A percentile compares a stretch with the other conserved stretches of the same genome.
phyloP scores from a whole-genome alignment of 1,140 invertebrate species.

The Tigriopus japonicus region DNA sequence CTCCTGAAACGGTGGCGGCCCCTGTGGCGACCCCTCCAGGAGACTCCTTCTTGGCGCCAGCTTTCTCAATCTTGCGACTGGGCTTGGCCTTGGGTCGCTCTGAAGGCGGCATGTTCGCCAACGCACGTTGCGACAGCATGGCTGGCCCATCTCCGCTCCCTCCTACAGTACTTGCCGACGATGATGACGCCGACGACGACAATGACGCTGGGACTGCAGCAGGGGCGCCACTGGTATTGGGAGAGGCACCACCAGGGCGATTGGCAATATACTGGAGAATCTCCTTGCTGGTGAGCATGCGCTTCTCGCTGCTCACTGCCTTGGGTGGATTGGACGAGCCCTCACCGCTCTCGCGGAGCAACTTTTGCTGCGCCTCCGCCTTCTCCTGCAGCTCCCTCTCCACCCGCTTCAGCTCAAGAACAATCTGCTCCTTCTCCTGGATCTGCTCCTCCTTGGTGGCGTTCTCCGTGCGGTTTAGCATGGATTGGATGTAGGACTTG shows the following conservation, averaged over 20 bases:
- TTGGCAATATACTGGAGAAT: neutral
- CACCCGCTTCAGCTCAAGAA: conserved; percentile 46
- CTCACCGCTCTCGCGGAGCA: neutral
- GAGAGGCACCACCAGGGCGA: neutral
- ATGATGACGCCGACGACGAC: neutral
- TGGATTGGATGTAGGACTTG: conserved; percentile 26
- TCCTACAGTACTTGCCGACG: neutral
- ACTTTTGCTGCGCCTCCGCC: conserved; percentile 37
- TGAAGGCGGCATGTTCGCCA: conserved; percentile 37
- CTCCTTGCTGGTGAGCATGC: neutral
- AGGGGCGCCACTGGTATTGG: neutral
- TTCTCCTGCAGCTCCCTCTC: conserved; percentile 34
- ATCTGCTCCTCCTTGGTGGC: conserved; percentile 40
- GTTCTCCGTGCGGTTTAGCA: conserved; percentile 22
- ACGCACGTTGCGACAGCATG: neutral
- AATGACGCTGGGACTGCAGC: too few species aligned
- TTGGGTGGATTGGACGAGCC: neutral
- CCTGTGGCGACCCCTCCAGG: too few species aligned
- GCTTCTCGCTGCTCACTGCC: neutral
- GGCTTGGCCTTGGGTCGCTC: conserved; percentile 58
- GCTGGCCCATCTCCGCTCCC: conserved; percentile 4
- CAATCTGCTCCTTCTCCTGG: conserved; percentile 49
- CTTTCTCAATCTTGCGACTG: conserved; percentile 51
- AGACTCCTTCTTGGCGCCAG: conserved; percentile 30
- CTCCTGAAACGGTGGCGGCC: too few species aligned